phyloP scores from a whole-genome alignment of 2,113 vertebrate species.

The Ramphastos sulfuratus region DNA sequence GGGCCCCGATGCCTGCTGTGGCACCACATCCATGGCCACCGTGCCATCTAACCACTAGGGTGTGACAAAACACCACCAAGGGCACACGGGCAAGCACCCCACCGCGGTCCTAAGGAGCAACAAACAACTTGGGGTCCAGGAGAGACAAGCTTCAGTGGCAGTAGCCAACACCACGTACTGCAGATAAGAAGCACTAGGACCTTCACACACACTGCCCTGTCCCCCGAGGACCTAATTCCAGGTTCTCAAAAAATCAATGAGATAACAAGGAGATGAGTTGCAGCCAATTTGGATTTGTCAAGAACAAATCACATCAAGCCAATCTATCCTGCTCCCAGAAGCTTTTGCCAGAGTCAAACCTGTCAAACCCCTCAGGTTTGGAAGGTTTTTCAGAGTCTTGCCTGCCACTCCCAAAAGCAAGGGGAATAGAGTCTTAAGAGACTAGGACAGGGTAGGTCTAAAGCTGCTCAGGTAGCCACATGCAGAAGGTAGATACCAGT shows the following conservation, averaged over 20 bases:
- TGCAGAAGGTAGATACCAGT: not conserved
- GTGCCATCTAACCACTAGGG: not conserved
- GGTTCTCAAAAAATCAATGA: constrained; percentile 45
- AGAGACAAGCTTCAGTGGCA: not conserved
- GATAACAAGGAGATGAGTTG: constrained; percentile 63
- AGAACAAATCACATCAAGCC: constrained; percentile 41
- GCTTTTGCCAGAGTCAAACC: not conserved
- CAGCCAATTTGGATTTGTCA: constrained; percentile 60
- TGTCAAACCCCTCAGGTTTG: not conserved
- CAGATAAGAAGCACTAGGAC: not conserved
- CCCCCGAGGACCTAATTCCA: not conserved
- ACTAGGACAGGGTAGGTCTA: not conserved
- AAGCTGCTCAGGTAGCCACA: not conserved
- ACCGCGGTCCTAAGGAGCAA: not conserved
- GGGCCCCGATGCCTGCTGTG: not conserved
- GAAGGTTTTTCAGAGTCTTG: not conserved
- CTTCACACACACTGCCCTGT: not conserved
- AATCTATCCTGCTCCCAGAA: constrained; percentile 7
- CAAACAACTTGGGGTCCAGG: not conserved
- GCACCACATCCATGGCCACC: not conserved
- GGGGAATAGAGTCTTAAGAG: not conserved
- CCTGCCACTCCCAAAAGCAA: not conserved
- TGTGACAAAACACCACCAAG: not conserved
- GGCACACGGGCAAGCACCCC: not conserved
- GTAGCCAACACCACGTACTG: not conserved